Conservation (phyloP, 2,888 invertebrate species). For the Drosophila fungiperda region DNA sequence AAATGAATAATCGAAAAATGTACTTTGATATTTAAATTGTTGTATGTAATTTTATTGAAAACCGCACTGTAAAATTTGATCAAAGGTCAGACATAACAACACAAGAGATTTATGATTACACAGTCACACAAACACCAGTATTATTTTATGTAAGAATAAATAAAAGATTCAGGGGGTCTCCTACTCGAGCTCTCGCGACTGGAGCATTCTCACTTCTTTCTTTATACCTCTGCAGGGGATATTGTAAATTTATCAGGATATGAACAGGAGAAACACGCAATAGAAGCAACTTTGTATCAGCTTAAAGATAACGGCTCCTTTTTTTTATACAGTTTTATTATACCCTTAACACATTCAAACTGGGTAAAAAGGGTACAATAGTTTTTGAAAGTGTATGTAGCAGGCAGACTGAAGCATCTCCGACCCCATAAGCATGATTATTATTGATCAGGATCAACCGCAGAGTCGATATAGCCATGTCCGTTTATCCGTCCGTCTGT, state of each 20-base stretch:
- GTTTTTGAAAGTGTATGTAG: too few relatives aligned
- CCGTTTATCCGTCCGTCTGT: too few relatives aligned
- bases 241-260: not conserved
- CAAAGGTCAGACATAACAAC: not conserved
- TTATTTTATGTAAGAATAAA: not conserved
- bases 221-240: not conserved
- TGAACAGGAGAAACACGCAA: not conserved
- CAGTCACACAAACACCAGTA: not conserved
- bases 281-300: not conserved
- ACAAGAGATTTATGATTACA: not conserved
- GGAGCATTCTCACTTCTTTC: not conserved
- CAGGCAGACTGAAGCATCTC: too few relatives aligned
- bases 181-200: not conserved
- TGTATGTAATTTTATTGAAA: too few relatives aligned
- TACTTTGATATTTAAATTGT: not conserved
- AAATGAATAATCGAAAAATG: not conserved
- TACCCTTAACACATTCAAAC: too few relatives aligned
- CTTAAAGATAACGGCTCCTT: constrained; percentile 20
- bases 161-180: not conserved
- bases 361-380: too few relatives aligned
- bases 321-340: not conserved
- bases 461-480: too few relatives aligned
- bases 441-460: too few relatives aligned
- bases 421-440: too few relatives aligned
- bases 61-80: not conserved